Evolutionary conservation across 2,113 vertebrate species (phyloP).

Genomic region (Machaerirhynchus nigripectus): DNA sequence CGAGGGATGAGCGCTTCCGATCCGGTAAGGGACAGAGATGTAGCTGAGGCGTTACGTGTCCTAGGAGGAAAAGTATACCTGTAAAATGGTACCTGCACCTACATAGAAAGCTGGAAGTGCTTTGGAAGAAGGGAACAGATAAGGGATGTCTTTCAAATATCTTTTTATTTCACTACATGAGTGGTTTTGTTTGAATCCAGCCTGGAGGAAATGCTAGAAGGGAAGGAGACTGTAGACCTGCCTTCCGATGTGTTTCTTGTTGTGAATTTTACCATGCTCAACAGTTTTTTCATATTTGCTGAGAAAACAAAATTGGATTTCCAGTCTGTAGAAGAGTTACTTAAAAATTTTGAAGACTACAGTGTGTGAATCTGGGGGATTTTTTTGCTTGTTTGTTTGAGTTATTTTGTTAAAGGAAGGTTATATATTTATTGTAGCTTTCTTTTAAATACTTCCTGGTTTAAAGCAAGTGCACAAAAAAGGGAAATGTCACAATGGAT

Average conservation of each 20-base stretch:
- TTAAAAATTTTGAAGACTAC: neutral
- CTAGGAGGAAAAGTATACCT: neutral
- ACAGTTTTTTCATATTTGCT: neutral
- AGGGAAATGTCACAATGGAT: constrained; percentile 55
- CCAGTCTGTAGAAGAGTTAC: neutral
- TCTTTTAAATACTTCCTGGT: constrained; percentile 32
- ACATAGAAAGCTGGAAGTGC: neutral
- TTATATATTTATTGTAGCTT: neutral
- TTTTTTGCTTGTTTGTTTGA: neutral
- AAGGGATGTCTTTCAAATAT: neutral
- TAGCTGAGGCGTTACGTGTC: neutral
- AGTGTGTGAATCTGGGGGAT: neutral
- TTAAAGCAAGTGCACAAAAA: constrained; percentile 28
- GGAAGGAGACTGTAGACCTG: neutral
- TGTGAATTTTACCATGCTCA: neutral
- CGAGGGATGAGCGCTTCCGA: constrained; percentile 92
- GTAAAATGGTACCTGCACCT: neutral
- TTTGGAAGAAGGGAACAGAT: neutral
- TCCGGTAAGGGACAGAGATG: constrained; percentile 77
- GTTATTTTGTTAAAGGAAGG: neutral
- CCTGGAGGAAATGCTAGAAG: neutral
- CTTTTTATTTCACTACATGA: neutral
- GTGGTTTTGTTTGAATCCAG: neutral
- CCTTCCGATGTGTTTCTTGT: neutral
- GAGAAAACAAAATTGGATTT: neutral